A percentile compares a stretch with the other conserved stretches of the same genome.
Evolutionary conservation across 2,888 invertebrate species (phyloP).

Genomic region (Caenorhabditis imperialis): DNA sequence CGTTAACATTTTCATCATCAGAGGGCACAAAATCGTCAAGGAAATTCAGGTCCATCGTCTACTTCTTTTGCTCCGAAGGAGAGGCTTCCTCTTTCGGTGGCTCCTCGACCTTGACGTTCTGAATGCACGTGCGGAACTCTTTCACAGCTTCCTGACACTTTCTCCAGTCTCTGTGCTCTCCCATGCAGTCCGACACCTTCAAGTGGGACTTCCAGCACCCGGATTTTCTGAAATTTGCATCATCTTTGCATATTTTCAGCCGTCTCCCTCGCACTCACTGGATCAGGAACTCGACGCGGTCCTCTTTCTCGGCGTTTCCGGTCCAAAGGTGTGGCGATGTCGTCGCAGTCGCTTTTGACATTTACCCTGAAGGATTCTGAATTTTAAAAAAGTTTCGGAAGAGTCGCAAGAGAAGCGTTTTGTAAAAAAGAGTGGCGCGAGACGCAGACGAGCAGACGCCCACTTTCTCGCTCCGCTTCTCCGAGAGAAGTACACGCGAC

Average conservation of each 20-base stretch:
- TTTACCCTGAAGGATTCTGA: constrained; percentile 26
- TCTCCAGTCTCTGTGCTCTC: constrained; percentile 73
- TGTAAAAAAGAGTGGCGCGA: constrained; percentile 23
- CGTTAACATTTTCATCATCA: constrained; percentile 25
- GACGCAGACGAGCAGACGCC: constrained; percentile 13
- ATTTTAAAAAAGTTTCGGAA: neutral
- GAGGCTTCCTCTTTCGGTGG: constrained; percentile 20
- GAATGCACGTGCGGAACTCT: constrained; percentile 43
- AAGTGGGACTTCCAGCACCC: constrained; percentile 74
- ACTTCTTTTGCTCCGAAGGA: constrained; percentile 29
- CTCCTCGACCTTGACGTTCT: constrained; percentile 30
- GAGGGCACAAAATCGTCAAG: constrained; percentile 33
- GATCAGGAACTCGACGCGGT: constrained; percentile 70
- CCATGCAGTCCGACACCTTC: constrained; percentile 71
- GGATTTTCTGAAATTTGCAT: constrained; percentile 52
- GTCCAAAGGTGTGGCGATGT: constrained; percentile 58
- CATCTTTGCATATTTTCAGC: neutral
- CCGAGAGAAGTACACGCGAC: constrained; percentile 48
- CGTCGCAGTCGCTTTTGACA: constrained; percentile 44
- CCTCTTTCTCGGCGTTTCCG: constrained; percentile 66
- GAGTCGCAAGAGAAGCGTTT: neutral
- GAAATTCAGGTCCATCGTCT: constrained; percentile 54
- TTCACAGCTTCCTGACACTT: constrained; percentile 69
- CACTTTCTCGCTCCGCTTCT: constrained; percentile 10
- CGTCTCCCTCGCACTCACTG: constrained; percentile 16